Evolutionary conservation across 2,113 vertebrate species (phyloP).

Genomic region (Oncorhynchus kisutch): DNA sequence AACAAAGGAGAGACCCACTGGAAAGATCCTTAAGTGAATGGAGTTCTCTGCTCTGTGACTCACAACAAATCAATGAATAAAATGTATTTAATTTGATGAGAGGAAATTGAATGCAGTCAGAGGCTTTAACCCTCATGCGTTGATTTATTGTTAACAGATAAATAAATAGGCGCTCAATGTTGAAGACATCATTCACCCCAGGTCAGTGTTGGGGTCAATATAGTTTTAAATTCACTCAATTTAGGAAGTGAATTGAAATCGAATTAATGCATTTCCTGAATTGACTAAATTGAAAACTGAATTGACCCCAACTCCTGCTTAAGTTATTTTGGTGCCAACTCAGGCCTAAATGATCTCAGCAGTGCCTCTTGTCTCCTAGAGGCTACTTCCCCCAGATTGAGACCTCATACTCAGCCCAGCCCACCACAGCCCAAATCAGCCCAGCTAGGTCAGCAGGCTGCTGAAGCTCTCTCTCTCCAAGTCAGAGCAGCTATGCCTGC

Average conservation of each 20-base stretch:
- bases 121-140: not conserved
- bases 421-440: not conserved
- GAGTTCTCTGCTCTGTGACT: conserved; percentile 16
- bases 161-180: no score
- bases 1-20: conserved; percentile 44
- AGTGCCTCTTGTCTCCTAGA: not conserved
- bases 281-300: no score
- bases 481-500: conserved; percentile 36
- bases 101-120: not conserved
- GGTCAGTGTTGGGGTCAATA: no score
- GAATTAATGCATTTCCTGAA: no score
- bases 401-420: conserved; percentile 35
- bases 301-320: no score
- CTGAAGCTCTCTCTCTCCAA: conserved; percentile 3
- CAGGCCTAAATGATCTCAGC: no score
- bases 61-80: not conserved
- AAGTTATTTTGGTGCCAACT: no score
- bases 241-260: no score
- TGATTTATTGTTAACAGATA: no score
- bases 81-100: not conserved
- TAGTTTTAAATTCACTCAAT: no score
- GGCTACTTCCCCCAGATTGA: conserved; percentile 44
- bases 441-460: not conserved
- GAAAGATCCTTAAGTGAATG: conserved; percentile 60
- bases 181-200: no score